Percentiles rank a stretch among this genome's conserved stretches.
These are phyloP conservation scores for Otis tarda DNA, from an alignment of 2,113 vertebrate species.

Conservation along the genomic window DNA sequence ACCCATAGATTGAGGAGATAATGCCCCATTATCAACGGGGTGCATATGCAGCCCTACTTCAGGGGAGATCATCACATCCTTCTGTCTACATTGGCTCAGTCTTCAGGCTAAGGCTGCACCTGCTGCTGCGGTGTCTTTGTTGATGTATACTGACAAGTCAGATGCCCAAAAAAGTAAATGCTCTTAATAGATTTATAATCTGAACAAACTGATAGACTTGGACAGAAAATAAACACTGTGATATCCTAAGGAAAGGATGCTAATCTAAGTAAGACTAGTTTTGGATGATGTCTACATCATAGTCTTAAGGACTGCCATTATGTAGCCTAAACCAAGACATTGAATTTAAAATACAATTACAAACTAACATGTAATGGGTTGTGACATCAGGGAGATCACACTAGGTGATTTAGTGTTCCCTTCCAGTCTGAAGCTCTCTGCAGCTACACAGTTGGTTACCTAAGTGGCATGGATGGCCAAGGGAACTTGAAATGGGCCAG, in stretches of 20 bases:
- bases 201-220: background rate
- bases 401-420: background rate
- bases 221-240: background rate
- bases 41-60: background rate
- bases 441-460: background rate
- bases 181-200: background rate
- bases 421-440: background rate
- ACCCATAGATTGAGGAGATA: background rate
- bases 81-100: background rate
- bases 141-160: background rate
- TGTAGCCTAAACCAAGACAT: background rate
- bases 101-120: background rate
- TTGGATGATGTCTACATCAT: background rate
- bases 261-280: background rate
- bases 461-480: background rate
- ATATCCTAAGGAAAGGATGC: background rate
- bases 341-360: background rate
- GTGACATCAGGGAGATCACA: background rate
- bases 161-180: background rate
- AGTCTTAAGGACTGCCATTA: background rate
- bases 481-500: background rate
- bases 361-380: background rate
- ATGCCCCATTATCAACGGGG: background rate
- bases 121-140: background rate
- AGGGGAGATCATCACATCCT: background rate